Percentiles rank a stretch among this genome's conserved stretches.
Conservation (phyloP, 2,113 vertebrate genomes). For the Noctilio leporinus region DNA sequence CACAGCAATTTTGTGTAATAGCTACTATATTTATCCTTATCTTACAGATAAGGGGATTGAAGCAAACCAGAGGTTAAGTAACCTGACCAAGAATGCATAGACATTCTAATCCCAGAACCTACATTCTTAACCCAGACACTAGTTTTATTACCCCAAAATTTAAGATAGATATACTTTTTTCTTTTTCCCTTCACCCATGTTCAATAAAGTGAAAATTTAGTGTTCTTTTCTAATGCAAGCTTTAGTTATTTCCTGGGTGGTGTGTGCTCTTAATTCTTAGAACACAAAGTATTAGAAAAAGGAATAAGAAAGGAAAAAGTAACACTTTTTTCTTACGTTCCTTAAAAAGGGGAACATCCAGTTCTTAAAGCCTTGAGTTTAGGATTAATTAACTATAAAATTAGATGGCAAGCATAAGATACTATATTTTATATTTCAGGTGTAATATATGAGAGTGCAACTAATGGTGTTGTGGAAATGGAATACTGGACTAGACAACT, state of each 20-base stretch:
- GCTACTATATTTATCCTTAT: background rate
- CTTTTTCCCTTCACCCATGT: background rate
- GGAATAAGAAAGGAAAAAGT: background rate
- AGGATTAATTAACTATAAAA: background rate
- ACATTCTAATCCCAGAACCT: background rate
- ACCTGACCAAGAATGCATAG: background rate
- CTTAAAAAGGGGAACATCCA: background rate
- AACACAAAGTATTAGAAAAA: background rate
- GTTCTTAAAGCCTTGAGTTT: background rate
- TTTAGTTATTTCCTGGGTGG: conserved; percentile 8
- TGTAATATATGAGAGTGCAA: background rate
- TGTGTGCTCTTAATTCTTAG: background rate
- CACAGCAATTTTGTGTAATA: background rate
- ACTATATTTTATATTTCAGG: background rate
- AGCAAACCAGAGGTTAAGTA: background rate
- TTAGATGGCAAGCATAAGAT: background rate
- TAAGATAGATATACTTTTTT: background rate
- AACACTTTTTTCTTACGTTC: background rate
- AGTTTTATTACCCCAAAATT: background rate
- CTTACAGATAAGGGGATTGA: background rate
- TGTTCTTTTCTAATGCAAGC: background rate
- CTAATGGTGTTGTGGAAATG: background rate
- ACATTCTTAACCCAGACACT: background rate
- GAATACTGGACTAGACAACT: background rate
- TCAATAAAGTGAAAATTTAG: background rate